Percentiles rank a stretch among this genome's conserved stretches.
Conservation (phyloP, 2,797 vertebrate species). For the Manis crassicaudata region DNA sequence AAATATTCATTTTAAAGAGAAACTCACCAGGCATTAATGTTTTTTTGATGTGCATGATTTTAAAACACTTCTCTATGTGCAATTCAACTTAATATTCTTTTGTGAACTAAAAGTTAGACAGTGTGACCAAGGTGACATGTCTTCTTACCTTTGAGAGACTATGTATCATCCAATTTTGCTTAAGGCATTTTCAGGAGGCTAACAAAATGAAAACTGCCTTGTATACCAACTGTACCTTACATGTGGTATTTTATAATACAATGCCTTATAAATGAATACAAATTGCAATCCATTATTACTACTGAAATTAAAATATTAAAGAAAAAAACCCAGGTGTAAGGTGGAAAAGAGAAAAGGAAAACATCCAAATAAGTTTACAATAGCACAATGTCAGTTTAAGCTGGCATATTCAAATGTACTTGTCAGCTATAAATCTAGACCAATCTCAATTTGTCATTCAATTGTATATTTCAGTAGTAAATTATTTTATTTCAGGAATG, state of each 20-base stretch:
- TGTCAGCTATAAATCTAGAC: not conserved
- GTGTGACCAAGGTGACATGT: not conserved
- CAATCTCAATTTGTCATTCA: not conserved
- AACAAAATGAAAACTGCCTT: constrained; percentile 38
- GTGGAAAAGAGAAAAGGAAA: not conserved
- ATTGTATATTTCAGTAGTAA: not conserved
- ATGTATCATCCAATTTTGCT: not conserved
- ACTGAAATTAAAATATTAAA: constrained; percentile 20
- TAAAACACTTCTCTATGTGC: constrained; percentile 7
- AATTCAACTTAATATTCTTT: constrained; percentile 49
- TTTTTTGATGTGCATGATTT: not conserved
- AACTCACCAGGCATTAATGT: not conserved
- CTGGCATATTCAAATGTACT: not conserved
- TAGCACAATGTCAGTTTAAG: not conserved
- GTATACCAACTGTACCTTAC: not conserved
- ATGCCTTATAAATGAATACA: constrained; percentile 20
- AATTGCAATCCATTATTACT: not conserved
- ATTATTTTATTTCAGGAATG: not conserved
- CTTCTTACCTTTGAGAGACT: not conserved
- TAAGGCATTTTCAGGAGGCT: constrained; percentile 42
- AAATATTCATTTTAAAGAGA: constrained; percentile 42
- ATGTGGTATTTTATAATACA: constrained; percentile 22
- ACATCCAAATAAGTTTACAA: constrained; percentile 25
- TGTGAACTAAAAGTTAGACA: constrained; percentile 27
- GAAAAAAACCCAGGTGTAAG: not conserved